Conservation (phyloP, 2,797 vertebrate genomes). For the Pseudotriccus pelzelni region DNA sequence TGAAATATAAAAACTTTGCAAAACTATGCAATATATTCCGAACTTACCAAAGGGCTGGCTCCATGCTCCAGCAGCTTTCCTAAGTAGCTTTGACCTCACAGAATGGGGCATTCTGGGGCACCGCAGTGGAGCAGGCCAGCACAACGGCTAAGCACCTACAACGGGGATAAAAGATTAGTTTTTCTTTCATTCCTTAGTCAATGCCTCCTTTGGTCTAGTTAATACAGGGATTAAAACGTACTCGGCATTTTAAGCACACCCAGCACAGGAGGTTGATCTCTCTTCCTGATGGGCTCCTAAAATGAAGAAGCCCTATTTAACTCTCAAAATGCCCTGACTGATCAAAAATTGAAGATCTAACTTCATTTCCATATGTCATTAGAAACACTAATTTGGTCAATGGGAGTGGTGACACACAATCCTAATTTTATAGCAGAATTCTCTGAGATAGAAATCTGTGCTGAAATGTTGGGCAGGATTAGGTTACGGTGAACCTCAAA, state of each 20-base stretch:
- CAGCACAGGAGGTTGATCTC: background rate
- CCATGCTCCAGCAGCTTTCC: constrained; percentile 66
- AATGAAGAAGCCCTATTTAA: background rate
- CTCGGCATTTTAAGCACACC: background rate
- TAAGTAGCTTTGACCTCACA: constrained; percentile 58
- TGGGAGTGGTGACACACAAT: background rate
- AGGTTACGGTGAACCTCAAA: background rate
- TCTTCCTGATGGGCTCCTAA: background rate
- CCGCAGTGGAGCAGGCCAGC: constrained; percentile 27
- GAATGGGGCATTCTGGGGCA: constrained; percentile 52
- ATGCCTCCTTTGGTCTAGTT: background rate
- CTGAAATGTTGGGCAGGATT: background rate
- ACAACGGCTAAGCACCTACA: constrained; percentile 53
- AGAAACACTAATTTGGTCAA: background rate
- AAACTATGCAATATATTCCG: constrained; percentile 66
- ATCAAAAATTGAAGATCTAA: background rate
- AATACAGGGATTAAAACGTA: background rate
- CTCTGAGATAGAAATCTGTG: background rate
- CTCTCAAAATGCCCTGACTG: background rate
- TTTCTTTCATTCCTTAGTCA: background rate
- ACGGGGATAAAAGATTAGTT: constrained; percentile 29
- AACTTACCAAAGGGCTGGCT: constrained; percentile 63
- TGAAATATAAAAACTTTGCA: constrained; percentile 57
- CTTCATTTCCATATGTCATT: background rate
- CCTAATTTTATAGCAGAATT: background rate